Percentiles rank a stretch among this genome's conserved stretches.
These are phyloP conservation scores for Falco punctatus DNA, from an alignment of 2,113 vertebrate species.

Conservation along the genomic window DNA sequence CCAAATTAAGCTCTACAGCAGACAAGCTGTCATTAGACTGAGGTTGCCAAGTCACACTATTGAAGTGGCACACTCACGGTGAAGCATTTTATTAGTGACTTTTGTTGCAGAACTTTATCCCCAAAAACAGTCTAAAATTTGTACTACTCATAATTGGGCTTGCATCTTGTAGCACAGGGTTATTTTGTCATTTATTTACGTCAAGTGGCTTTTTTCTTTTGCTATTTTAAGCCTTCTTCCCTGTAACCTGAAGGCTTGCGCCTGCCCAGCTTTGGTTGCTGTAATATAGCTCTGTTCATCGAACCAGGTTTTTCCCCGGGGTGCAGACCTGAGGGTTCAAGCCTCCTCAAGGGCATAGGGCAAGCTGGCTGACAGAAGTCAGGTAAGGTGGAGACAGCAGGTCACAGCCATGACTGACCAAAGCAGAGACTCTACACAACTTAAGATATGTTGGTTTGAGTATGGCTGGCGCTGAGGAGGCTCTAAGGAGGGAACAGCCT, in stretches of 20 bases:
- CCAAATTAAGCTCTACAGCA: constrained; percentile 1
- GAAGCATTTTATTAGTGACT: constrained; percentile 33
- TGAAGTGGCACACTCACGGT: not conserved
- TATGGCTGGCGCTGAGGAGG: not conserved
- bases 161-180: not conserved
- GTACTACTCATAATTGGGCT: not conserved
- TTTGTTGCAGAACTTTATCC: constrained; percentile 18
- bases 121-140: constrained; percentile 30
- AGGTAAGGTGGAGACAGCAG: not conserved
- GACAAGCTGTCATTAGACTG: not conserved
- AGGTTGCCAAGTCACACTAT: constrained; percentile 19
- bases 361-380: not conserved
- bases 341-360: not conserved
- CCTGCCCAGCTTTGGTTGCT: not conserved
- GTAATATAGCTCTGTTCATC: not conserved
- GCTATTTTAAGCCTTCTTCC: not conserved
- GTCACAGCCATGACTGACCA: not conserved
- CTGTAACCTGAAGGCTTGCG: not conserved
- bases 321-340: not conserved
- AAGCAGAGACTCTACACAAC: not conserved
- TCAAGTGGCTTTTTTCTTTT: not conserved
- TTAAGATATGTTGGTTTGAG: not conserved
- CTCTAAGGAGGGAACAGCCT: not conserved
- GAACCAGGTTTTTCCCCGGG: not conserved
- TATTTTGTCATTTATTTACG: not conserved